Evolutionary conservation across 2,113 vertebrate species (phyloP).

Genomic region (Rhagologus leucostigma): DNA sequence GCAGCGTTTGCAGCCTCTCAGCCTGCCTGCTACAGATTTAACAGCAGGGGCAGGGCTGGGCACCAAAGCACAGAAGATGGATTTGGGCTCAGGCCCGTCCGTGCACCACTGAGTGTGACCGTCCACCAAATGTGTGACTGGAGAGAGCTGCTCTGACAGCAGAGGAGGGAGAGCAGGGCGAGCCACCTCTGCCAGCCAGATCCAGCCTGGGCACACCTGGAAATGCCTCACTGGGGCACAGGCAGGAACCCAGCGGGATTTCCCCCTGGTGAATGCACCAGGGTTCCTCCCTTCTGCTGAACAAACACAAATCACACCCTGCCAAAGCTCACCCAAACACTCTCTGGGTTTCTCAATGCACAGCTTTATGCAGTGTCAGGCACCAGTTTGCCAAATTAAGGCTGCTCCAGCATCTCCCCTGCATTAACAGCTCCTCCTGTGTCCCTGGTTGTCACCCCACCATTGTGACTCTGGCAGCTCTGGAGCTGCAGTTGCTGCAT

Average conservation of each 20-base stretch:
- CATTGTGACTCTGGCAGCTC: background rate
- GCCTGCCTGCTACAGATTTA: background rate
- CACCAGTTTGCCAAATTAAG: background rate
- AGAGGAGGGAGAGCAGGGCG: background rate
- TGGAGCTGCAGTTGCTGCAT: background rate
- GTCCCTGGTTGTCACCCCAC: background rate
- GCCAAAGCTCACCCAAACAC: background rate
- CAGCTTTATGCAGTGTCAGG: background rate
- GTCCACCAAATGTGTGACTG: background rate
- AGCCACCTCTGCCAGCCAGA: background rate
- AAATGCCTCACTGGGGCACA: background rate
- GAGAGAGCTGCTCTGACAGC: background rate
- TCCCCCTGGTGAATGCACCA: background rate
- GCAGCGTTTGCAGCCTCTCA: background rate
- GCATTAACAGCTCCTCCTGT: background rate
- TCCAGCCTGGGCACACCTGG: background rate
- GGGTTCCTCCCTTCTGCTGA: background rate
- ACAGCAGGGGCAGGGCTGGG: background rate
- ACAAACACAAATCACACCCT: background rate
- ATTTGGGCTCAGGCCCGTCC: background rate
- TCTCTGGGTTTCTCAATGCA: background rate
- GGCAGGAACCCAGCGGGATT: background rate
- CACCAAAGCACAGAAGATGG: background rate
- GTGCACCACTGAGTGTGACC: background rate
- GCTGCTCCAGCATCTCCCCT: background rate